Conservation (phyloP, 2,797 vertebrate genomes). For the Anguilla obscura region DNA sequence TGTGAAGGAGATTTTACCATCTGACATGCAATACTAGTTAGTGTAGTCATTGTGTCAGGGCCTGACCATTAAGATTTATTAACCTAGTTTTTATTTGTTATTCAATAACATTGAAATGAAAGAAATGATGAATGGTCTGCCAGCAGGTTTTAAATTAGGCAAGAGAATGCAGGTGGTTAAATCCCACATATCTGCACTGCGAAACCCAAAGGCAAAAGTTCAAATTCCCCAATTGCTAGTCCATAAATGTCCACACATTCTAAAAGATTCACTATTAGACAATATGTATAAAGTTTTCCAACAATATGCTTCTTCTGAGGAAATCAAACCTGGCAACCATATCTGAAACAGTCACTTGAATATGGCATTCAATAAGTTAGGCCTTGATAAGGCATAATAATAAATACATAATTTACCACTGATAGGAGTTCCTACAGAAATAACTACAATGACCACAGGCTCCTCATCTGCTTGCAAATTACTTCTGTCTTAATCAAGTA, state of each 20-base stretch:
- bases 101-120: neutral
- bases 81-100: conserved; percentile 20
- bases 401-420: neutral
- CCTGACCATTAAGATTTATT: conserved; percentile 46
- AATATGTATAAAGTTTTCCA: neutral
- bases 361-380: neutral
- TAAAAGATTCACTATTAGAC: neutral
- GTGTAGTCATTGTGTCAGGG: conserved; percentile 36
- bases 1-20: conserved; percentile 32
- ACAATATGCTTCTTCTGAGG: neutral
- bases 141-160: neutral
- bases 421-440: neutral
- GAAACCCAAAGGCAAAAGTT: neutral
- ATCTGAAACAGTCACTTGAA: neutral
- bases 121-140: conserved; percentile 21
- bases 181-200: neutral
- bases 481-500: too few species aligned
- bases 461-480: neutral
- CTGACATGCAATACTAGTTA: conserved; percentile 48
- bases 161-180: conserved; percentile 8
- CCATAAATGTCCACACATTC: neutral
- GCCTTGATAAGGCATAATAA: neutral
- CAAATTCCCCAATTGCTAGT: neutral
- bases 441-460: neutral
- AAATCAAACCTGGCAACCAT: too few species aligned